These are phyloP conservation scores for Streblospio benedicti DNA, from an alignment of 1,140 invertebrate species.

Conservation along the genomic window DNA sequence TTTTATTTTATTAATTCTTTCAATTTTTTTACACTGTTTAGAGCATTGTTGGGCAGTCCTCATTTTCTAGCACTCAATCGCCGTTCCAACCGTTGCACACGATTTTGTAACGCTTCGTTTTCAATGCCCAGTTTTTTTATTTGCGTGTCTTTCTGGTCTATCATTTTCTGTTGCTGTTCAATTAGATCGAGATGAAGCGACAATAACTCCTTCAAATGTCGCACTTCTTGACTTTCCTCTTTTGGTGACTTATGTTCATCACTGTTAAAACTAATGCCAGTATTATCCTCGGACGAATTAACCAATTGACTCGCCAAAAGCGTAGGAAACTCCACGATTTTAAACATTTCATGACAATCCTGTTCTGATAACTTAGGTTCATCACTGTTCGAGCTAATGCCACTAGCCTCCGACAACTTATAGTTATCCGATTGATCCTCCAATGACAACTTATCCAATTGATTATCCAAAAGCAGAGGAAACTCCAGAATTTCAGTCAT, in stretches of 20 bases:
- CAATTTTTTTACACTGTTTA: too few relatives aligned
- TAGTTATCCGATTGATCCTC: too few relatives aligned
- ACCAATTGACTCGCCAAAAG: not conserved
- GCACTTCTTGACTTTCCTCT: conserved; percentile 20
- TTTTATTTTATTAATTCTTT: too few relatives aligned
- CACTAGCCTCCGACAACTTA: too few relatives aligned
- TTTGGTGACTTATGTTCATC: not conserved
- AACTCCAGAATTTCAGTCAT: conserved; percentile 56
- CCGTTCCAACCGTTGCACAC: too few relatives aligned
- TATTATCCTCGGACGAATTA: not conserved
- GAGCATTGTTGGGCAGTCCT: too few relatives aligned
- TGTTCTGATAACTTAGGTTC: too few relatives aligned
- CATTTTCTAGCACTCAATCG: too few relatives aligned
- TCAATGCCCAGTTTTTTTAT: conserved; percentile 55
- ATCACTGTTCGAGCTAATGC: too few relatives aligned
- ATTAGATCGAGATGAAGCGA: conserved; percentile 63
- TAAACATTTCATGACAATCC: too few relatives aligned
- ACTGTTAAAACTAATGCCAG: not conserved
- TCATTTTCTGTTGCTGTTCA: conserved; percentile 63
- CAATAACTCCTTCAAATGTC: conserved; percentile 56
- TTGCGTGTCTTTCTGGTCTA: conserved; percentile 59
- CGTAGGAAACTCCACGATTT: not conserved
- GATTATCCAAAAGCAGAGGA: too few relatives aligned
- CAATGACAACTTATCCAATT: too few relatives aligned
- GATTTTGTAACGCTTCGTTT: conserved; percentile 61